Base-by-base conservation (phyloP, 2,797 vertebrate genomes). In the Notolabrus celidotus region DNA sequence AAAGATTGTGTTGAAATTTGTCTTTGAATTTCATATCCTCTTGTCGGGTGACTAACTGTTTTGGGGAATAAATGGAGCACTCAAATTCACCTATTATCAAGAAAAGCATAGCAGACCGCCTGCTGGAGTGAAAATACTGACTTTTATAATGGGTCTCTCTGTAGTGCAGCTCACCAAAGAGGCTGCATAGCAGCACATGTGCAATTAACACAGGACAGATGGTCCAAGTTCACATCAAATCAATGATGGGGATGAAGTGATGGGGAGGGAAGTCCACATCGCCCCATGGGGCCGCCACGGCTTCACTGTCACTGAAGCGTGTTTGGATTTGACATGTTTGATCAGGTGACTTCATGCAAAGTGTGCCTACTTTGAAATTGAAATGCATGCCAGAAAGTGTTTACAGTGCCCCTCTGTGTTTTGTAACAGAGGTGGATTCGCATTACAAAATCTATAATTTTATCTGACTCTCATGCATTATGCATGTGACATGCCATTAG, bases 141-240 rank as follows among this genome's bases (percentile, higher is more conserved):
- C 72, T 67, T 85, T 58, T 66, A 69, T 67, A 27, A 19, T n/a
- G 25, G 10, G 9, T 41, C 62, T 17, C 61, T 79, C 66, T 75
- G 57, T 75, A 50, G 77, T 53, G 52, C 55, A 57, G 80, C 77
- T 71, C 74, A 68, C 67, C 80, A 63, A 33, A 60, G 67, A 86
- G 54, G 60, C 56, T 64, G 67, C 78, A 65, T 65, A 39, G 67
- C 78, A 70, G 78, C 82, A 83, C 79, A 81, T 69, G 78, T 84
- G 82, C 89, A 90, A 87, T 89, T 92, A 91, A 86, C 69, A 5
- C 60, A 29, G 71, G 84, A 84, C 87, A 92, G 90, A 92, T 91
- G 90, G 85, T 82, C 61, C 55, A 75, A 74, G 86, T 88, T 93
- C 89, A 89, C 79, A 76, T 88, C 77, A 78, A 85, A 87, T 89